phyloP scores from a whole-genome alignment of 2,113 vertebrate species.

The Lampris megalopsis region DNA sequence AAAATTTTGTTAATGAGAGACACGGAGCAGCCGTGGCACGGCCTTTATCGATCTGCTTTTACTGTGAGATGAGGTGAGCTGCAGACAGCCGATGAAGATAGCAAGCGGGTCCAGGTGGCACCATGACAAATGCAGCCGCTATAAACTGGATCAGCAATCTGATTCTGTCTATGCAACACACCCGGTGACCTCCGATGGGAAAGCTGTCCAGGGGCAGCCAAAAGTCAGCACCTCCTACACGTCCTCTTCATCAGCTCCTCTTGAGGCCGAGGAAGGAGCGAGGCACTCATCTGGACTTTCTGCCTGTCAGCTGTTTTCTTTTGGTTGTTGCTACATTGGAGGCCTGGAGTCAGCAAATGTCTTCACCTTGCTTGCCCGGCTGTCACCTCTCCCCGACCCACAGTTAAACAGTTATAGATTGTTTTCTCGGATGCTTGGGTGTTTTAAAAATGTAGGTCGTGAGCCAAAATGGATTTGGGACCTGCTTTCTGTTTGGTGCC shows the following conservation, averaged over 20 bases:
- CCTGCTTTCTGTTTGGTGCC: background rate
- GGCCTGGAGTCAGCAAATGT: constrained; percentile 70
- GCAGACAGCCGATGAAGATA: constrained; percentile 52
- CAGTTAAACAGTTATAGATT: constrained; percentile 48
- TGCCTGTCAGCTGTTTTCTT: constrained; percentile 76
- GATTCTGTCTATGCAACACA: constrained; percentile 61
- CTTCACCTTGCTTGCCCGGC: constrained; percentile 46
- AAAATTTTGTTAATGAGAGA: constrained; percentile 17
- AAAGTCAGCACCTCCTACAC: constrained; percentile 71
- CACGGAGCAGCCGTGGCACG: background rate
- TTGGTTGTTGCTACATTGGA: constrained; percentile 56
- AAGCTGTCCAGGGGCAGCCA: constrained; percentile 53
- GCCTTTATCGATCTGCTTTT: constrained; percentile 45
- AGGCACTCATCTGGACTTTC: constrained; percentile 69
- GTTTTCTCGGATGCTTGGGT: background rate
- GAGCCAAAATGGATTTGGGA: background rate
- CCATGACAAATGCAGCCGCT: constrained; percentile 20
- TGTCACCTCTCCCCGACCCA: constrained; percentile 46
- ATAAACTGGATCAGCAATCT: constrained; percentile 66
- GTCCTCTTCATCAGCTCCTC: constrained; percentile 66
- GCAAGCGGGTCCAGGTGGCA: constrained; percentile 32
- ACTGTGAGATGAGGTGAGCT: constrained; percentile 1
- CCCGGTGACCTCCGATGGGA: constrained; percentile 65
- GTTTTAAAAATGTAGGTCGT: background rate
- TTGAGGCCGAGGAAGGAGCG: constrained; percentile 39